Evolutionary conservation across 2,113 vertebrate species (phyloP).

Genomic region (Narcine bancroftii): DNA sequence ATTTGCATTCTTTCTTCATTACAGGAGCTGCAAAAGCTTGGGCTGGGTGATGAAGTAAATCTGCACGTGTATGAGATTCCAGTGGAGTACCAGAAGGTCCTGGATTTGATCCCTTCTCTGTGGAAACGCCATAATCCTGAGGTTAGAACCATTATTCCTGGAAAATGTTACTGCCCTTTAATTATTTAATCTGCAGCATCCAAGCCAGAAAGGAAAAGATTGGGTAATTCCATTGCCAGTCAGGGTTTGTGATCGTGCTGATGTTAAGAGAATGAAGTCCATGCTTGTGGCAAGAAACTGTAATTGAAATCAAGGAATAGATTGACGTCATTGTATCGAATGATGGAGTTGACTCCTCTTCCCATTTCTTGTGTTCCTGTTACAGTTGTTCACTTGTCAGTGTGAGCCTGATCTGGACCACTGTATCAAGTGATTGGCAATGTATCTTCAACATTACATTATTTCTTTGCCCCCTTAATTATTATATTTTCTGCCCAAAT

Average conservation of each 20-base stretch:
- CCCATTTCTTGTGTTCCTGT: too few species aligned
- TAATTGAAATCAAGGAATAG: too few species aligned
- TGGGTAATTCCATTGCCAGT: neutral
- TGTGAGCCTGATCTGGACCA: neutral
- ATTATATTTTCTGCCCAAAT: too few species aligned
- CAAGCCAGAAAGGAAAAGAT: neutral
- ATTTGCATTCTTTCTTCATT: neutral
- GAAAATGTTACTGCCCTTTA: neutral
- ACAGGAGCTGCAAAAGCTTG: conserved; percentile 79
- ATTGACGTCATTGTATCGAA: too few species aligned
- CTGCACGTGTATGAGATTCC: conserved; percentile 82
- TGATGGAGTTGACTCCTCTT: too few species aligned
- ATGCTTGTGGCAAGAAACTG: too few species aligned
- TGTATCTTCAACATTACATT: neutral
- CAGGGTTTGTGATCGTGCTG: neutral
- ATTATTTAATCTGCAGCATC: neutral
- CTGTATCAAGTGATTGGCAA: neutral
- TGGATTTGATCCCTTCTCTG: conserved; percentile 73
- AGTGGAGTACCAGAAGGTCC: conserved; percentile 82
- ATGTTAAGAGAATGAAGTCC: neutral
- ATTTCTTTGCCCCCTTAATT: neutral
- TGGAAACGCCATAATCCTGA: conserved; percentile 80
- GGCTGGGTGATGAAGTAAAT: conserved; percentile 68
- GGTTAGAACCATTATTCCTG: conserved; percentile 53
- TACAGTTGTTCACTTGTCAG: neutral